phyloP scores from a whole-genome alignment of 2,113 vertebrate species.

The Ia io region DNA sequence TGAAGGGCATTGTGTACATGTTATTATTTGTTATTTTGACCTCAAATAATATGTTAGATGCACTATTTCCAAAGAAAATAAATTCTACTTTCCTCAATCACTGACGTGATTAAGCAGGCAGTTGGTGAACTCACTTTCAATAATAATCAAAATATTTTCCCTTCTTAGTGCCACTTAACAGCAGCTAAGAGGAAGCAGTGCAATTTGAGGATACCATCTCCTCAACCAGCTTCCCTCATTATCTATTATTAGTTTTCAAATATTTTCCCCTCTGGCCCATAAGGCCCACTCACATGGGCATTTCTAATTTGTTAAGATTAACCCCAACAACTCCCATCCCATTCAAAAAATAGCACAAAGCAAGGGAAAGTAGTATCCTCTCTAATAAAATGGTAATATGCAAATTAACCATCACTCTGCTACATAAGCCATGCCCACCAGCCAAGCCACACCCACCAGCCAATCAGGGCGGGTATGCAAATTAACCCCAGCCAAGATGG shows the following conservation, averaged over 20 bases:
- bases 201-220: neutral
- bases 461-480: too few relatives aligned
- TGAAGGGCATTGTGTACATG: neutral
- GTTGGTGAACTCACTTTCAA: neutral
- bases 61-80: neutral
- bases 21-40: neutral
- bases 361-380: neutral
- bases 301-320: neutral
- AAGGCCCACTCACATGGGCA: neutral
- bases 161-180: neutral
- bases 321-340: neutral
- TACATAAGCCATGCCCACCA: too few relatives aligned
- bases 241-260: neutral
- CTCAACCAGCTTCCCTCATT: neutral
- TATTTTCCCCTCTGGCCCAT: neutral
- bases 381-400: too few relatives aligned
- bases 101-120: neutral
- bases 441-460: too few relatives aligned
- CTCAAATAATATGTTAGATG: conserved; percentile 12
- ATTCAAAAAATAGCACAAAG: neutral
- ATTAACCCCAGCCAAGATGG: too few relatives aligned
- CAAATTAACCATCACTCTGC: too few relatives aligned
- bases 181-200: neutral
- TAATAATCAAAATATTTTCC: neutral
- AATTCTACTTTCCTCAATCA: neutral